Base-by-base conservation (phyloP, 1,140 invertebrate species). In the Penaeus chinensis region DNA sequence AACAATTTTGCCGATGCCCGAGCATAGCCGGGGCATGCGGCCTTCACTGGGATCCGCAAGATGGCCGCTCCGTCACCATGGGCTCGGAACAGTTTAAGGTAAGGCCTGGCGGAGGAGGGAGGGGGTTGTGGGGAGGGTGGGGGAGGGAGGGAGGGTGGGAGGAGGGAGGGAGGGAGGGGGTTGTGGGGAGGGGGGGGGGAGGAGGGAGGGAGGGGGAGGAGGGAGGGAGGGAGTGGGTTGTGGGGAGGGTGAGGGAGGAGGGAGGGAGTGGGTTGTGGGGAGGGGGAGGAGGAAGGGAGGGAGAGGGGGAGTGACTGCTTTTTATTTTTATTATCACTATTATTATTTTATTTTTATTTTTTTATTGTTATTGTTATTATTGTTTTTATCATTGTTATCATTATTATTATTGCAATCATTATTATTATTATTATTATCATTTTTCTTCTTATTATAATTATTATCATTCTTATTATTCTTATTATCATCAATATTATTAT, bases 21-120 rank as follows among this genome's bases (percentile, higher is more conserved):
- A 60, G 79, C 16, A 88, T 85, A n/a, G 42, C 65, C 11, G 85
- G 85, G 2, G 18, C 86, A 3, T 93, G 92, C 84, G 91, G 91
- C 20, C 82, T 92, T 24, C 77, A 80, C 16, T 93, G 92, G 92
- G 92, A 92, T 86, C 90, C 90, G 10, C 85, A 90, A 19, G 92
- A 92, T 71, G 92, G 92, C 27, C 91, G 91, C 81, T 92, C 92
- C 3, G 82, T 93, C 24, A 91, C 91, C 10, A 92, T 92, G 89
- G 92, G 92, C 24, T 92, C 92, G 61, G 91, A 92, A 82, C 92
- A 93, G 88, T 93, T 92, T 88, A 93, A 93, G 92, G 92, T 93
- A 88, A 85, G 83, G 20, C 18, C 2, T 61, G 54, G 32, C 71
- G 42, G 65, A 1, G 0, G 16, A 16, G 66, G 74, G 11, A 2